Percentiles rank a stretch among this genome's conserved stretches.
phyloP scores from a whole-genome alignment of 1,140 invertebrate species.

The Danaus melanippus region DNA sequence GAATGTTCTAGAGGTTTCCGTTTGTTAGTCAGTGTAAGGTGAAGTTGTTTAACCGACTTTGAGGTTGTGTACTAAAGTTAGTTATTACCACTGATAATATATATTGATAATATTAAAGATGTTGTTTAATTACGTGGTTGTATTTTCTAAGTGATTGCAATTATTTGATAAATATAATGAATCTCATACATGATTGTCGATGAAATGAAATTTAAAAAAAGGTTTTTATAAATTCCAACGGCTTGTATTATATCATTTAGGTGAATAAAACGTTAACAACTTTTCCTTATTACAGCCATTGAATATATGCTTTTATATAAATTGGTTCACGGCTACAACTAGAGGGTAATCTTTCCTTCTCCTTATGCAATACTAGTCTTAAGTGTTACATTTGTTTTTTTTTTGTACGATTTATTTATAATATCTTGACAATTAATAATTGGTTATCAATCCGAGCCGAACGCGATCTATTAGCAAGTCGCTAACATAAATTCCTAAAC shows the following conservation, averaged over 20 bases:
- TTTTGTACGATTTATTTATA: slow-evolving; percentile 56
- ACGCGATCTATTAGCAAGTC: slow-evolving; percentile 32
- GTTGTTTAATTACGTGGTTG: slow-evolving; percentile 18
- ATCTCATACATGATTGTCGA: no score
- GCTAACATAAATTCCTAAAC: slow-evolving; percentile 6
- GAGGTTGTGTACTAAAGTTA: slow-evolving; percentile 65
- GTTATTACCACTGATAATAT: slow-evolving; percentile 23
- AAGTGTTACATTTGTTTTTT: slow-evolving; percentile 71
- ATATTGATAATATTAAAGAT: slow-evolving; percentile 10
- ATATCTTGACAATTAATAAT: slow-evolving; percentile 28
- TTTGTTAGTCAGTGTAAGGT: slow-evolving; percentile 40
- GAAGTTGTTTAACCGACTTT: slow-evolving; percentile 52
- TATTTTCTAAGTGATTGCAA: neutral
- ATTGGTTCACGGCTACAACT: slow-evolving; percentile 27
- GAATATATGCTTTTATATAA: no score
- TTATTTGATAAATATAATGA: no score
- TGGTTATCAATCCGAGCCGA: slow-evolving; percentile 29
- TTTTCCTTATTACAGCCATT: no score
- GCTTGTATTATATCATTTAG: no score
- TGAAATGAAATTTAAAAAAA: no score
- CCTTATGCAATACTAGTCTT: slow-evolving; percentile 71
- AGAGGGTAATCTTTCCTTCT: slow-evolving; percentile 49
- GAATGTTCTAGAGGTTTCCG: no score
- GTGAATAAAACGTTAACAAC: no score
- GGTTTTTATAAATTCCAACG: no score